These are phyloP conservation scores for Zeugodacus cucurbitae DNA, from an alignment of 1,140 invertebrate species.

Conservation along the genomic window DNA sequence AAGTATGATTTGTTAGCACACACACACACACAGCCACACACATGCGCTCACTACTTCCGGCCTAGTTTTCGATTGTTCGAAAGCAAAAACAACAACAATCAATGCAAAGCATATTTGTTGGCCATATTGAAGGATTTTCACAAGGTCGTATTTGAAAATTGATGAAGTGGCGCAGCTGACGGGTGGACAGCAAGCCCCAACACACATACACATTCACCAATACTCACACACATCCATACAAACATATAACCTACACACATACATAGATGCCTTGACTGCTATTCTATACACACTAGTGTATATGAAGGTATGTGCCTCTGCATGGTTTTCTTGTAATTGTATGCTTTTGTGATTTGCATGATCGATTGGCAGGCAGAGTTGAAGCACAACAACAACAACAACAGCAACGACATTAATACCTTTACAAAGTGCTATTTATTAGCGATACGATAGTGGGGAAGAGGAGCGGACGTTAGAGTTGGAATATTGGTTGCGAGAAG, in stretches of 20 bases:
- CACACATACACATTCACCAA: background rate
- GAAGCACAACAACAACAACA: background rate
- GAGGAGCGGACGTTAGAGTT: background rate
- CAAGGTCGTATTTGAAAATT: background rate
- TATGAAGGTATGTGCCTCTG: background rate
- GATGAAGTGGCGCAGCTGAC: background rate
- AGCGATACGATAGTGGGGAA: background rate
- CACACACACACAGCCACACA: background rate
- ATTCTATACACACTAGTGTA: background rate
- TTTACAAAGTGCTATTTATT: background rate
- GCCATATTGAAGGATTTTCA: background rate
- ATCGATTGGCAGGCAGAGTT: constrained; percentile 5
- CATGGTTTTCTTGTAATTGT: background rate
- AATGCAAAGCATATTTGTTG: background rate
- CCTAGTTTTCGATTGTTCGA: constrained; percentile 4
- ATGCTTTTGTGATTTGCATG: background rate
- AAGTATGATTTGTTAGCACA: background rate
- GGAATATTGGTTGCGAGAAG: too few relatives aligned
- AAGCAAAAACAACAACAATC: background rate
- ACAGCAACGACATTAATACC: background rate
- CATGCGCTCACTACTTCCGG: background rate
- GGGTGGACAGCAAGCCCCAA: background rate
- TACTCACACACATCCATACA: background rate
- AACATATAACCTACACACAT: background rate
- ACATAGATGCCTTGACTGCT: background rate